phyloP scores from a whole-genome alignment of 2,797 vertebrate species.

The Anabas testudineus region DNA sequence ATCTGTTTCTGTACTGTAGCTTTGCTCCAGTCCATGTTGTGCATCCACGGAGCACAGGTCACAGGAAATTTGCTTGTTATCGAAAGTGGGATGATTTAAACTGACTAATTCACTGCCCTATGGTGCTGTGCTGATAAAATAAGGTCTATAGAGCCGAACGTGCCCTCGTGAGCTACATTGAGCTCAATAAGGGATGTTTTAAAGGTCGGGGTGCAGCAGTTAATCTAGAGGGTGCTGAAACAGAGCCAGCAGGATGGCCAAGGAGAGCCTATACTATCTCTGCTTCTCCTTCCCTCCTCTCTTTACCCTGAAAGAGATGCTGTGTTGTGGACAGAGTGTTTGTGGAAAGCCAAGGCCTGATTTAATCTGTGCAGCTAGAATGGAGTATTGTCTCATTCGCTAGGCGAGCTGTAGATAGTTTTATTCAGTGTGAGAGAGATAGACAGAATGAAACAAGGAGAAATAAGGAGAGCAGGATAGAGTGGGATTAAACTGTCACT shows the following conservation, averaged over 20 bases:
- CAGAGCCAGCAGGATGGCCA: slow-evolving; percentile 51
- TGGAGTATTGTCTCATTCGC: slow-evolving; percentile 48
- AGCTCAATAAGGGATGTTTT: slow-evolving; percentile 69
- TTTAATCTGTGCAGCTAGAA: slow-evolving; percentile 63
- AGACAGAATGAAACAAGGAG: slow-evolving; percentile 28
- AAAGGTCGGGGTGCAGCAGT: slow-evolving; percentile 75
- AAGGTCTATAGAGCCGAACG: slow-evolving; percentile 47
- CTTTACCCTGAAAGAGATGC: slow-evolving; percentile 50
- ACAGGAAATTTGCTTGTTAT: slow-evolving; percentile 39
- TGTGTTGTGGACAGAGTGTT: slow-evolving; percentile 37
- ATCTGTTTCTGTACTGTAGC: background rate
- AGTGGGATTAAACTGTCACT: slow-evolving; percentile 60
- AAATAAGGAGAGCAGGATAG: slow-evolving; percentile 42
- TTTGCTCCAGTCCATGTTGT: slow-evolving; percentile 18
- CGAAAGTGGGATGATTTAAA: slow-evolving; percentile 44
- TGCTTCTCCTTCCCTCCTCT: slow-evolving; percentile 4
- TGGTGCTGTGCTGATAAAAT: slow-evolving; percentile 53
- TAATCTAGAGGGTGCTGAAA: slow-evolving; percentile 70
- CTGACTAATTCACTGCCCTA: slow-evolving; percentile 30
- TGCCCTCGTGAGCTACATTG: slow-evolving; percentile 43
- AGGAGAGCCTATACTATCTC: slow-evolving; percentile 34
- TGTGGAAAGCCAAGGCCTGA: slow-evolving; percentile 50
- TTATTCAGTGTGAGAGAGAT: slow-evolving; percentile 36
- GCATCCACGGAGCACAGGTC: slow-evolving; percentile 19
- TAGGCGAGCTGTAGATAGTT: slow-evolving; percentile 33